Percentiles rank a stretch among this genome's conserved stretches.
These are phyloP conservation scores for Papilio polyxenes DNA, from an alignment of 1,140 invertebrate genomes.

Conservation along the genomic window DNA sequence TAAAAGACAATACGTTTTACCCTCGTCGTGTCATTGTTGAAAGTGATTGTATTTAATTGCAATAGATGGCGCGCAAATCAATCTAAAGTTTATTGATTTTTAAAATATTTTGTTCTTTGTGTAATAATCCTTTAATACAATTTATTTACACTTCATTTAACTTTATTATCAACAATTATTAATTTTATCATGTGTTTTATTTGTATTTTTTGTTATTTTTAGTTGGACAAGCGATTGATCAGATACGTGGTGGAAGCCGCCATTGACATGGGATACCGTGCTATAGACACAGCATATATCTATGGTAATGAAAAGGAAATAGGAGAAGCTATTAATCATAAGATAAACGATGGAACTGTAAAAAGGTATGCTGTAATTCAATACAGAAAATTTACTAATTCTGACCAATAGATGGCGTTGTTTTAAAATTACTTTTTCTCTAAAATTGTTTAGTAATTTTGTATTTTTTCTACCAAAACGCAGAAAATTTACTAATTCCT, in stretches of 20 bases:
- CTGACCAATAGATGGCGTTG: neutral
- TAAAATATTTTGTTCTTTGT: neutral
- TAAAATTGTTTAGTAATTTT: neutral
- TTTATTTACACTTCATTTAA: neutral
- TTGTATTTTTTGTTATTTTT: constrained; percentile 34
- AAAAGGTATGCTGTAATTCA: constrained; percentile 80
- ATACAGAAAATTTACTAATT: neutral
- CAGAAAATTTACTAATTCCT: neutral
- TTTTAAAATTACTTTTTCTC: neutral
- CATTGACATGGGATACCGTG: constrained; percentile 86
- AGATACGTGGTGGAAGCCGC: constrained; percentile 67
- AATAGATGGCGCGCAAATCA: neutral
- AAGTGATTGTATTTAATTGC: neutral
- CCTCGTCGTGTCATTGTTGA: no score
- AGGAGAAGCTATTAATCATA: constrained; percentile 85
- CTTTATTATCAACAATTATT: neutral
- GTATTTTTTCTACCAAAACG: neutral
- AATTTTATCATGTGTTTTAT: neutral
- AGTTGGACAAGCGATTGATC: constrained; percentile 59
- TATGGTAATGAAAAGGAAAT: constrained; percentile 89
- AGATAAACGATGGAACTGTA: constrained; percentile 84
- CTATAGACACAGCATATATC: constrained; percentile 88
- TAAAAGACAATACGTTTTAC: no score
- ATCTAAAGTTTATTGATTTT: neutral
- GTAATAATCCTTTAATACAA: neutral